phyloP scores from a whole-genome alignment of 2,797 vertebrate species.

The Sebastes variabilis region DNA sequence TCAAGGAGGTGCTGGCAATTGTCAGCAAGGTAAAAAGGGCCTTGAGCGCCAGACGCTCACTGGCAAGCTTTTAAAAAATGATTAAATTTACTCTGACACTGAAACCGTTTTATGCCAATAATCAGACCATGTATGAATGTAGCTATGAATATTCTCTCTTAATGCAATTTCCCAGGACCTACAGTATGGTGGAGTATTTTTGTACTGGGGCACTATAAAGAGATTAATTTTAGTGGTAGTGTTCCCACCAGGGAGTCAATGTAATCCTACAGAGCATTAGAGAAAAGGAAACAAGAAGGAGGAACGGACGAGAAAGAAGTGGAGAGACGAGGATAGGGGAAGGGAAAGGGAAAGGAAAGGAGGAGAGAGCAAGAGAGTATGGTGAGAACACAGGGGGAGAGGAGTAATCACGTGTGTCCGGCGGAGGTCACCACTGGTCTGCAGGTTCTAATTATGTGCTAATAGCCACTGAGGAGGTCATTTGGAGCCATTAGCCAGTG shows the following conservation, averaged over 20 bases:
- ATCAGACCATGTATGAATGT: constrained; percentile 30
- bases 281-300: constrained; percentile 41
- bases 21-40: constrained; percentile 39
- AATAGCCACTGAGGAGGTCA: constrained; percentile 91
- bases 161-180: constrained; percentile 50
- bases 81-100: constrained; percentile 34
- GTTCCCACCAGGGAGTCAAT: constrained; percentile 54
- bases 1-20: constrained; percentile 59
- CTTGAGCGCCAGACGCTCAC: constrained; percentile 31
- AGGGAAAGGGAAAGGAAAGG: constrained; percentile 10
- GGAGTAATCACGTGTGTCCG: constrained; percentile 84
- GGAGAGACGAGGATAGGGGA: constrained; percentile 15
- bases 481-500: constrained; percentile 89
- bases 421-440: constrained; percentile 88
- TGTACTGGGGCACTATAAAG: constrained; percentile 62
- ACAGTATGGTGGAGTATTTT: constrained; percentile 54
- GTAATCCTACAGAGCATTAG: constrained; percentile 69
- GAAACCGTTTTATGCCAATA: constrained; percentile 41
- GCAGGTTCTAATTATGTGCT: constrained; percentile 90
- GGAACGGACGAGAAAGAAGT: constrained; percentile 27
- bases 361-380: constrained; percentile 47
- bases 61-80: constrained; percentile 29
- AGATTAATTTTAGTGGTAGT: constrained; percentile 71
- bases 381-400: constrained; percentile 59
- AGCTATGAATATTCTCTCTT: constrained; percentile 39